phyloP scores from a whole-genome alignment of 2,888 invertebrate genomes.

The Megaustenia siamemsis region DNA sequence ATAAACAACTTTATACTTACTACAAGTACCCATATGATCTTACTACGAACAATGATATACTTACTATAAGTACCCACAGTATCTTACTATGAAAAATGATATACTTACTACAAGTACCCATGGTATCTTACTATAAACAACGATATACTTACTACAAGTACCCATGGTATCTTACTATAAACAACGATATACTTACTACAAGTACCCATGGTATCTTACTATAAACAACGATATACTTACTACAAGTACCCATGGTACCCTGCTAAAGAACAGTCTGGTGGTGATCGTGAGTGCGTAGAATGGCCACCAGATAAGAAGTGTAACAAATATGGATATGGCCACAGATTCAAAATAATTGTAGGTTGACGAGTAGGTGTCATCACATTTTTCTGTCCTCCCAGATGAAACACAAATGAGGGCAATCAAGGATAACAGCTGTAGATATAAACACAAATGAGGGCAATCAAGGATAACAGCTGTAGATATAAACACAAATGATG shows the following conservation, averaged over 20 bases:
- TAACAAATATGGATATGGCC: slow-evolving; percentile 62
- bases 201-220: too few relatives aligned
- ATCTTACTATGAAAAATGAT: too few relatives aligned
- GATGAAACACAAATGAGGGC: slow-evolving; percentile 63
- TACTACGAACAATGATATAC: too few relatives aligned
- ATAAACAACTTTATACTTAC: too few relatives aligned
- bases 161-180: slow-evolving; percentile 60
- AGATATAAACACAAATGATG: too few relatives aligned
- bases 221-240: not conserved
- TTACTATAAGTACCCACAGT: too few relatives aligned
- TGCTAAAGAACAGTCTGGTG: slow-evolving; percentile 57
- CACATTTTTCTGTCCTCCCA: slow-evolving; percentile 60
- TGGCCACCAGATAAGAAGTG: slow-evolving; percentile 59
- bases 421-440: slow-evolving; percentile 63
- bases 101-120: too few relatives aligned
- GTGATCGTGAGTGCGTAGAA: slow-evolving; percentile 56
- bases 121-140: too few relatives aligned
- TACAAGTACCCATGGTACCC: slow-evolving; percentile 60
- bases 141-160: not conserved
- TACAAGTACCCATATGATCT: too few relatives aligned
- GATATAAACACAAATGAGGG: slow-evolving; percentile 16
- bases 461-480: too few relatives aligned
- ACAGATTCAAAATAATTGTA: slow-evolving; percentile 67
- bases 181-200: not conserved
- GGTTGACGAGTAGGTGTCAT: slow-evolving; percentile 62